Conservation (phyloP, 2,797 vertebrate species). For the Ambastaia sidthimunki region DNA sequence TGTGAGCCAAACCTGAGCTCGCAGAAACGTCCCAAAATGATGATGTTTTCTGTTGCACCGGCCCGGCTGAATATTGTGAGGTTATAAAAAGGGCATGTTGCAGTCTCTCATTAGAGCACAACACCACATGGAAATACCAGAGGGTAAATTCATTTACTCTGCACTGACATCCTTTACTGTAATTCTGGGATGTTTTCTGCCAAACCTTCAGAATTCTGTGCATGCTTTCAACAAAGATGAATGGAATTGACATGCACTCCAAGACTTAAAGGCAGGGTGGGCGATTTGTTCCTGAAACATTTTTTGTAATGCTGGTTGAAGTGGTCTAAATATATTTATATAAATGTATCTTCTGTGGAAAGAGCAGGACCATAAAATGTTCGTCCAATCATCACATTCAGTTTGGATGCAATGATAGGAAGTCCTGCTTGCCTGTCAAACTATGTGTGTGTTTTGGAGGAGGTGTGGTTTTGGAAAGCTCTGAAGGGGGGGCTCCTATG, state of each 20-base stretch:
- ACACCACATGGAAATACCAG: constrained; percentile 40
- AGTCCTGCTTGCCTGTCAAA: too few species aligned
- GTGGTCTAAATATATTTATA: too few species aligned
- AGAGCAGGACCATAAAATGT: too few species aligned
- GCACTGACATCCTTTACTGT: constrained; percentile 34
- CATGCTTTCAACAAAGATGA: constrained; percentile 2
- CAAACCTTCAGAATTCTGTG: constrained; percentile 5
- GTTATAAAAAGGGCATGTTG: constrained; percentile 24
- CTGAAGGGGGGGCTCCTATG: too few species aligned
- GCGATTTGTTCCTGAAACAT: too few species aligned
- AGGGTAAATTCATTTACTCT: constrained; percentile 34
- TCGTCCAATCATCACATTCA: too few species aligned
- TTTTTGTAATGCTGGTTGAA: too few species aligned
- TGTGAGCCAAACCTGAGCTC: neutral
- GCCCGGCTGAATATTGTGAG: neutral
- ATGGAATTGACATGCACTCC: neutral
- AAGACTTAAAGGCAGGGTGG: neutral
- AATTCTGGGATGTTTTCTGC: constrained; percentile 24
- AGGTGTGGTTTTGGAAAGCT: too few species aligned
- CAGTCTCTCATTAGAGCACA: constrained; percentile 30
- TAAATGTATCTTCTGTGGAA: too few species aligned
- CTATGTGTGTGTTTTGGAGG: too few species aligned
- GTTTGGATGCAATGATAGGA: too few species aligned
- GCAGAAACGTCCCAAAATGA: neutral
- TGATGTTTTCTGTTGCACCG: constrained; percentile 7